Base-by-base conservation (phyloP, 64 coral and sea anemone genomes). In the Dendronephthya gigantea region DNA sequence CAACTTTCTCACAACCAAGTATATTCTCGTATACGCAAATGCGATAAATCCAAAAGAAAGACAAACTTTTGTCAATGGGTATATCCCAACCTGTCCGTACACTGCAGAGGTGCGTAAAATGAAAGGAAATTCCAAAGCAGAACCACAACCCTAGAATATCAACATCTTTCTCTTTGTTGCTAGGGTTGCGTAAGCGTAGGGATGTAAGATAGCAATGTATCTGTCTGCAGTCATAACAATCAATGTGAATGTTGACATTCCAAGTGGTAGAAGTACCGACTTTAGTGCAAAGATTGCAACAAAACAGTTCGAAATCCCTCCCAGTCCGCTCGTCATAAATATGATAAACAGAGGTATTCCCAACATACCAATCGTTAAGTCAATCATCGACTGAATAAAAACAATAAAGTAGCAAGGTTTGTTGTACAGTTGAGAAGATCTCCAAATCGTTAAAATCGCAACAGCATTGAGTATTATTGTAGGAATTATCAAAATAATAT, bases 11-110 rank as follows among this genome's bases (percentile, higher is more conserved):
- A 48, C 39, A 27, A 83, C 82, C 34, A 83, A 19, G 82, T 0
- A 83, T 40, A 83, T 83, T 83, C 82, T 83, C 49, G 82, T 43
- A 40, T 83, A 83, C 40, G 82, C 82, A 43, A 83, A 83, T 48
- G 49, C 39, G 34, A 40, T 83, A 40, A 83, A 83, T 11, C 39
- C 29, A 43, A 83, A 83, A 29, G 49, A 28, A 43, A 83, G 34
- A 25, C 4, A 6, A 5, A 7, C 36, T 83, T 35, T 83, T 83
- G 47, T 39, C 39, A 38, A 29, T 28, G 49, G 30, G 29, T 41
- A 83, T 16, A 83, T 48, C 25, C 47, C 2, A 48, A 48, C 22
- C 82, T 16, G 9, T 83, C 22, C 28, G 12, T 48, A 40, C 35
- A 83, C 30, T 28, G 8, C 25, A 83, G 4, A 40, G 82, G 29